These are phyloP conservation scores for Ia io DNA, from an alignment of 2,113 vertebrate genomes.

Conservation along the genomic window DNA sequence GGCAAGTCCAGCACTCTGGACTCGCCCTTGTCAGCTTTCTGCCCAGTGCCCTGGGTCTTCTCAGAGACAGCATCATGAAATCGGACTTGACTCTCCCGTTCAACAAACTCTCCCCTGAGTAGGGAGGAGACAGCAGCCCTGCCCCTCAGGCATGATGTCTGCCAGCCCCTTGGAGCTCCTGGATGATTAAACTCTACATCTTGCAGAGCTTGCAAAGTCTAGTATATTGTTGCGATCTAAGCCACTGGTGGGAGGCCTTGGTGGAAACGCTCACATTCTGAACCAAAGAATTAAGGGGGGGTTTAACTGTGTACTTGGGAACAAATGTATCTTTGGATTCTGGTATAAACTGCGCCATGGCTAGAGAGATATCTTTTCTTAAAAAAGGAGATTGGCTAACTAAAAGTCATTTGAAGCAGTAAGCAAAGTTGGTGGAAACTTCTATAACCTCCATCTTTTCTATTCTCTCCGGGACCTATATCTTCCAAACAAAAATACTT, in stretches of 20 bases:
- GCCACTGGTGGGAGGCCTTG: conserved; percentile 42
- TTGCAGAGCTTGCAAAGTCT: conserved; percentile 71
- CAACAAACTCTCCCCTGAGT: conserved; percentile 7
- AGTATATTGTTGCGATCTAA: conserved; percentile 28
- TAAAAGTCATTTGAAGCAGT: neutral
- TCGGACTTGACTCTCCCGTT: conserved; percentile 52
- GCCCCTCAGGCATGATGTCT: conserved; percentile 41
- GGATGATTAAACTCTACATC: conserved; percentile 74
- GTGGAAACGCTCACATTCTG: conserved; percentile 33
- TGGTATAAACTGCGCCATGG: neutral
- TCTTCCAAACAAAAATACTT: neutral
- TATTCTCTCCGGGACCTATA: neutral
- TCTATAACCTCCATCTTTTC: neutral
- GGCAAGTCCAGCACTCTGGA: neutral
- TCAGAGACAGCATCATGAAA: conserved; percentile 51
- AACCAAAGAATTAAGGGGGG: neutral
- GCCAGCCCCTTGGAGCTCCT: conserved; percentile 45
- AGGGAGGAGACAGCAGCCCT: conserved; percentile 10
- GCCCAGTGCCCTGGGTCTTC: conserved; percentile 38
- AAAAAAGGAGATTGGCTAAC: neutral
- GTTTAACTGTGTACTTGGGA: neutral
- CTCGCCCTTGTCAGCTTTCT: conserved; percentile 46
- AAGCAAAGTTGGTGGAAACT: neutral
- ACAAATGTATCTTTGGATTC: neutral
- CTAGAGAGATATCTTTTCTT: neutral